Base-by-base conservation (phyloP, 2,797 vertebrate species). In the Danio albolineatus region DNA sequence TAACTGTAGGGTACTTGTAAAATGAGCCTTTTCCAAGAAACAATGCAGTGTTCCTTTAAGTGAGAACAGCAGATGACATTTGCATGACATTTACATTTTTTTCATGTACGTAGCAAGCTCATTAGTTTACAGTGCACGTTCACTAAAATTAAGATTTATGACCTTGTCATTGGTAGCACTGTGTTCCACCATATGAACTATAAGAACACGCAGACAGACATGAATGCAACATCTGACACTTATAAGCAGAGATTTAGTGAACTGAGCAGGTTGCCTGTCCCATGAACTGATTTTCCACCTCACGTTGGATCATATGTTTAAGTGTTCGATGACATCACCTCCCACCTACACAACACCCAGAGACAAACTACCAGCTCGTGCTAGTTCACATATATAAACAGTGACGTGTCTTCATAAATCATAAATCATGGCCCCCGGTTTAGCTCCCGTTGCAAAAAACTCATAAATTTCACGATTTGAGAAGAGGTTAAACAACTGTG, bases 351-450 rank as follows among this genome's bases (percentile, higher is more conserved):
- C 76, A 75, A 60, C 62, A 49, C 65, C 60, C 62, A 38, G 38
- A 48, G 53, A 61, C 64, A 57, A 76, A 83, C 79, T 72, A 82
- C 60, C n/a, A 17, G 62, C 17, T 46, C 38, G 66, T 60, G 53
- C 19, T 56, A 51, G 71, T 78, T 54, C 44, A 43, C 81, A 82
- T 84, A 79, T 85, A 86, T 85, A 87, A 86, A 84, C 75, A 61
- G 43, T 88, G 85, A 85, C 62, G 56, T 44, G 76, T 60, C 49
- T 64, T 80, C 82, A 83, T 88, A 80, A 86, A 87, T 87, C 82
- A 80, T 54, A 16, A 10, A n/a, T 72, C 51, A 56, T 19, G 65
- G 51, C 64, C 13, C 76, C 75, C 14, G 8, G 64, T 85, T 86
- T 78, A 86, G 82, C 72, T 83, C 69, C 76, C 72, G 66, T 66